Base-by-base conservation (phyloP, 2,113 vertebrate genomes). In the Dasyornis broadbenti region DNA sequence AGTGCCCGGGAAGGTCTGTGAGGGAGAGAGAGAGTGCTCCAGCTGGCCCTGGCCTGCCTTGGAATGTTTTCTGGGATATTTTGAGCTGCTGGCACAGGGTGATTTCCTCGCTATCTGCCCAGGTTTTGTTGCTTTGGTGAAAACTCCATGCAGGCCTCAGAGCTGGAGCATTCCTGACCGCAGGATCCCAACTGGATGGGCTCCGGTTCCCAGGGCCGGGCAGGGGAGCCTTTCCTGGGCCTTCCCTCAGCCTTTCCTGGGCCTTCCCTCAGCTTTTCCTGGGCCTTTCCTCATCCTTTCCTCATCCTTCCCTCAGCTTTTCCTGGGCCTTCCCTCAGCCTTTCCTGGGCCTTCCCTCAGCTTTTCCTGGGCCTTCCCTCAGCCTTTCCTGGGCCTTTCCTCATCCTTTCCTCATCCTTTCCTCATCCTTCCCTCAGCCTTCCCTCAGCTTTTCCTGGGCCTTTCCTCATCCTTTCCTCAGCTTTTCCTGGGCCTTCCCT, bases 71-170 rank as follows among this genome's bases (percentile, higher is more conserved):
- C 81, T 45, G 2, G 53, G 0, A 1, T n/a, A 20, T 79, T 95
- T 95, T 71, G 33, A 92, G 96, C 44, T 89, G 24, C 91, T 84
- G 91, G 42, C 79, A 22, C 59, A 7, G 91, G n/a, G 60, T 21
- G 81, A 49, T 79, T 73, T 82, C 71, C 72, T 80, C 15, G 4
- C 82, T 33, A 52, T 47, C 56, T 87, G 76, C 64, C 49, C 4
- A 0, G 27, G 82, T 68, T 23, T 94, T 35, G 11, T 33, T 45
- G 76, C 18, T 10, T 14, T 83, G 91, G 76, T 93, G 91, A 28
- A 85, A 79, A 89, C 35, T 89, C 53, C 1, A 45, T 72, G 92
- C 69, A 70, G 86, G 42, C 8, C 73, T 94, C 13, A 65, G 69
- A 45, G 90, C 56, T 57, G 84, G 82, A 54, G 59, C 53, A 42